Evolutionary conservation across 2,888 invertebrate genomes (phyloP).

Genomic region (Latheticus oryzae): DNA sequence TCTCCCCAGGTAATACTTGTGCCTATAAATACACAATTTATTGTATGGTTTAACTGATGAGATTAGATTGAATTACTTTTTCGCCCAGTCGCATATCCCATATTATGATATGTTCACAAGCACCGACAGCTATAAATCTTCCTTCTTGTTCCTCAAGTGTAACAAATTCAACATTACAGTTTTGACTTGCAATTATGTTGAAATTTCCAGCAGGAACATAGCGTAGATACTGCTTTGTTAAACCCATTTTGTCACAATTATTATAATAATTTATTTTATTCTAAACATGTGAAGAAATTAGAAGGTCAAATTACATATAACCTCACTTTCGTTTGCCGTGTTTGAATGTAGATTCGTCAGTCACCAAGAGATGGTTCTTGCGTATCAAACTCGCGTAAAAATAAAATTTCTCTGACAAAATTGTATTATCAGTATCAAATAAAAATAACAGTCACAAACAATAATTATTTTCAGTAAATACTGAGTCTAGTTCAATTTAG

Average conservation of each 20-base stretch:
- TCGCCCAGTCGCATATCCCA: slow-evolving; percentile 93
- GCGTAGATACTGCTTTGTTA: slow-evolving; percentile 94
- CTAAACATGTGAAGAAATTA: slow-evolving; percentile 7
- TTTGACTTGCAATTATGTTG: slow-evolving; percentile 85
- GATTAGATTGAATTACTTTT: slow-evolving; percentile 68
- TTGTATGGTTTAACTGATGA: too few species aligned
- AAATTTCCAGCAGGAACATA: slow-evolving; percentile 87
- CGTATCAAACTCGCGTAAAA: too few species aligned
- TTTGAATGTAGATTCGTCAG: too few species aligned
- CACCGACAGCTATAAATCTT: slow-evolving; percentile 89
- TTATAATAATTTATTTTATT: not conserved
- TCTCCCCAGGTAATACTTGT: slow-evolving; percentile 83
- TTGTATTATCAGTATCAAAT: too few species aligned
- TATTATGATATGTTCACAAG: slow-evolving; percentile 91
- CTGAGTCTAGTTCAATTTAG: too few species aligned
- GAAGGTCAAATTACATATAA: slow-evolving; percentile 7
- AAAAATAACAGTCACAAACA: too few species aligned
- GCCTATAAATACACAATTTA: slow-evolving; percentile 77
- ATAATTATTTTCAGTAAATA: too few species aligned
- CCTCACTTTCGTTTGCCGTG: not conserved
- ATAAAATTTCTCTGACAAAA: too few species aligned
- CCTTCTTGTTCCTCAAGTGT: slow-evolving; percentile 82
- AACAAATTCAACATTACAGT: slow-evolving; percentile 85
- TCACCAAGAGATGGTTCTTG: too few species aligned
- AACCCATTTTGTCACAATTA: slow-evolving; percentile 73